A percentile compares a stretch with the other conserved stretches of the same genome.
Conservation (phyloP, 2,113 vertebrate species). For the Micromys minutus region DNA sequence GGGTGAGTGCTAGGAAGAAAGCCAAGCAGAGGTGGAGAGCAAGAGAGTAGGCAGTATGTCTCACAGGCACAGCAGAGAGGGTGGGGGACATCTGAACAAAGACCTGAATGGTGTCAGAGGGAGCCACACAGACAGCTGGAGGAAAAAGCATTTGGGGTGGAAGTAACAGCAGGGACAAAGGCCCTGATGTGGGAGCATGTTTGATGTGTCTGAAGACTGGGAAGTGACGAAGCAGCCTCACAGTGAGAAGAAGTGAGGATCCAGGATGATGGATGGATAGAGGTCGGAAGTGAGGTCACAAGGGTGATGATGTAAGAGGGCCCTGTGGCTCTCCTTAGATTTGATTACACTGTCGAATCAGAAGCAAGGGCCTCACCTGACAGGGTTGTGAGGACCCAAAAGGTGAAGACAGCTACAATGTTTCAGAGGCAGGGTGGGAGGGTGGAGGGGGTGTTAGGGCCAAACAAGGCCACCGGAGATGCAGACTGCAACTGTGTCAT, state of each 20-base stretch:
- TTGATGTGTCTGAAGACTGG: neutral
- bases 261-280: neutral
- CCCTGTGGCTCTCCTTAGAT: neutral
- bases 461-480: neutral
- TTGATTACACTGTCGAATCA: neutral
- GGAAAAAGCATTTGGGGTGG: neutral
- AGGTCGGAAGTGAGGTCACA: neutral
- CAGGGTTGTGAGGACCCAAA: neutral
- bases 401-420: neutral
- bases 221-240: neutral
- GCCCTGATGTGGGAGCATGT: neutral
- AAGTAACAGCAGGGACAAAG: neutral
- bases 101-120: neutral
- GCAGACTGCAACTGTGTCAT: accelerated
- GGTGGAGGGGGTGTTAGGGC: neutral
- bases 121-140: neutral
- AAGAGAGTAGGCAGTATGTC: neutral
- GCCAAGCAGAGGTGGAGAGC: neutral
- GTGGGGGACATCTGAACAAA: neutral
- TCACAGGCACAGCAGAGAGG: neutral
- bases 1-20: neutral
- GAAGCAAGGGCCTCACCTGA: neutral
- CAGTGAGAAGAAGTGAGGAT: too few relatives aligned
- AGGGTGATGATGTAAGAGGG: neutral
- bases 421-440: neutral